Conservation (phyloP, 2,797 vertebrate genomes). For the Enteromius afrohamiltoni region DNA sequence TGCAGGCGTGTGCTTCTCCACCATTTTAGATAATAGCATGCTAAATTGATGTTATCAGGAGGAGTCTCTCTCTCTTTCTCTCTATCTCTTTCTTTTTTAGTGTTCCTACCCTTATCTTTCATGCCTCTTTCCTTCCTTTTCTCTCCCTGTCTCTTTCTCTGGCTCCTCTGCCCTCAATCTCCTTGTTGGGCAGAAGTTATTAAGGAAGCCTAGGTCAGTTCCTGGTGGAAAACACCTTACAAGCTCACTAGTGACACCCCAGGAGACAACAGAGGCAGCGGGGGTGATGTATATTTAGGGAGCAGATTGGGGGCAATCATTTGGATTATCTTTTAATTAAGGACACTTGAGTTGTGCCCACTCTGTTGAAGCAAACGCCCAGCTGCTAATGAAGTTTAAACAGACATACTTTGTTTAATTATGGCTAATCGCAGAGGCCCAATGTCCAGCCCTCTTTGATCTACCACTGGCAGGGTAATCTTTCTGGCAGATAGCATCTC, state of each 20-base stretch:
- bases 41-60: slow-evolving; percentile 99
- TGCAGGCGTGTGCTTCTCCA: slow-evolving; percentile 98
- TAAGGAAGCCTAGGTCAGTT: slow-evolving; percentile 32
- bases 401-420: slow-evolving; percentile 99
- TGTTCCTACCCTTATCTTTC: slow-evolving; percentile 33
- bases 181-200: slow-evolving; percentile 33
- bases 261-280: slow-evolving; percentile 59
- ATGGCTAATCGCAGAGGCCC: slow-evolving; percentile 93
- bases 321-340: slow-evolving; percentile 99
- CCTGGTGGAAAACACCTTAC: slow-evolving; percentile 35
- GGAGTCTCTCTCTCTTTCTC: slow-evolving; percentile 71
- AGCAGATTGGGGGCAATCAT: slow-evolving; percentile 93
- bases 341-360: slow-evolving; percentile 98
- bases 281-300: slow-evolving; percentile 85
- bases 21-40: slow-evolving; percentile 99
- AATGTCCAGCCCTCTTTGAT: slow-evolving; percentile 97
- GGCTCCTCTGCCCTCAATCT: slow-evolving; percentile 9
- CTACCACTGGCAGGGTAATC: slow-evolving; percentile 91
- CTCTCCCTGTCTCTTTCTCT: slow-evolving; percentile 45
- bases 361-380: slow-evolving; percentile 94
- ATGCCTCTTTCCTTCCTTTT: slow-evolving; percentile 4
- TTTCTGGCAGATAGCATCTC: slow-evolving; percentile 93
- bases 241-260: slow-evolving; percentile 51
- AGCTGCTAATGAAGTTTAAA: slow-evolving; percentile 99
- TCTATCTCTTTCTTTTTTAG: slow-evolving; percentile 64